These are phyloP conservation scores for Bos taurus DNA, from an alignment of 2,113 vertebrate genomes.

Conservation along the genomic window ARS-UCD2.0 NC_037348.1:21973001-21973500, in stretches of 20 bases:
- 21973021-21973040: not conserved
- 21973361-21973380: not conserved
- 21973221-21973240: not conserved
- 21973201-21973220: not conserved
- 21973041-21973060: not conserved
- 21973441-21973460: not conserved
- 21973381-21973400: not conserved
- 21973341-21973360: not conserved
- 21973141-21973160: rapidly evolving
- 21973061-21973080: too few relatives aligned
- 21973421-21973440: not conserved
- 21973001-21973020: too few relatives aligned
- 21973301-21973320: rapidly evolving
- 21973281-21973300: not conserved
- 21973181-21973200: not conserved
- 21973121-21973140: not conserved
- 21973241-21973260: not conserved
- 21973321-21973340: not conserved
- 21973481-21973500: not conserved
- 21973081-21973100: rapidly evolving
- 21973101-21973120: not conserved
- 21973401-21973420: not conserved
- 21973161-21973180: not conserved
- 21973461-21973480: not conserved
- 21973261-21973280: not conserved